These are phyloP conservation scores for Ceratosolen solmsi DNA, from an alignment of 1,140 invertebrate species.

Conservation along the genomic window DNA sequence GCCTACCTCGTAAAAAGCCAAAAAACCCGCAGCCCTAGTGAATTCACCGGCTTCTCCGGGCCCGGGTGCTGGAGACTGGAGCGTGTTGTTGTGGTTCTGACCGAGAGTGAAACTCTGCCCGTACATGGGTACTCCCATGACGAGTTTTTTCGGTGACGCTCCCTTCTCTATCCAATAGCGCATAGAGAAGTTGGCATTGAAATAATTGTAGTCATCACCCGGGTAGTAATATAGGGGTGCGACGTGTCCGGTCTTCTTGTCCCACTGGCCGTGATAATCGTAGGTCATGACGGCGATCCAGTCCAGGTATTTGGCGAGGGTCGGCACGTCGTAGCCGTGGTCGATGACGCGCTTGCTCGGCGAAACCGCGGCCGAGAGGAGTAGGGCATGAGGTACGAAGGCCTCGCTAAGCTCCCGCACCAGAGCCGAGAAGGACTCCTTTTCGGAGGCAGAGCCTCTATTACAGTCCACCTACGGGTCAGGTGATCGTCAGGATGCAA, in stretches of 20 bases:
- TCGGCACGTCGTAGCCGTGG: conserved; percentile 82
- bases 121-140: conserved; percentile 89
- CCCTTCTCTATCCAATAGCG: conserved; percentile 87
- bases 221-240: conserved; percentile 84
- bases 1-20: conserved; percentile 87
- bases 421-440: conserved; percentile 73
- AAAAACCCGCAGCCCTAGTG: conserved; percentile 85
- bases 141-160: conserved; percentile 81
- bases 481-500: too few species aligned
- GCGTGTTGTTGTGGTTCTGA: conserved; percentile 73
- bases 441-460: conserved; percentile 76
- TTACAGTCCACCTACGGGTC: conserved; percentile 76
- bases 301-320: conserved; percentile 81
- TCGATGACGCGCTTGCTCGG: conserved; percentile 75
- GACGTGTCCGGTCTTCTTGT: conserved; percentile 86
- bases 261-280: conserved; percentile 87
- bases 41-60: conserved; percentile 85
- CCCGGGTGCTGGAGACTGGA: conserved; percentile 81
- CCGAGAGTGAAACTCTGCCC: conserved; percentile 87
- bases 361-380: conserved; percentile 77
- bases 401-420: conserved; percentile 75
- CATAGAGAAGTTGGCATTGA: conserved; percentile 88
- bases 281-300: conserved; percentile 92
- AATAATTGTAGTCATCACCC: conserved; percentile 80
- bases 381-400: conserved; percentile 73